Base-by-base conservation (phyloP, 2,888 invertebrate species). In the Erannis defoliaria region DNA sequence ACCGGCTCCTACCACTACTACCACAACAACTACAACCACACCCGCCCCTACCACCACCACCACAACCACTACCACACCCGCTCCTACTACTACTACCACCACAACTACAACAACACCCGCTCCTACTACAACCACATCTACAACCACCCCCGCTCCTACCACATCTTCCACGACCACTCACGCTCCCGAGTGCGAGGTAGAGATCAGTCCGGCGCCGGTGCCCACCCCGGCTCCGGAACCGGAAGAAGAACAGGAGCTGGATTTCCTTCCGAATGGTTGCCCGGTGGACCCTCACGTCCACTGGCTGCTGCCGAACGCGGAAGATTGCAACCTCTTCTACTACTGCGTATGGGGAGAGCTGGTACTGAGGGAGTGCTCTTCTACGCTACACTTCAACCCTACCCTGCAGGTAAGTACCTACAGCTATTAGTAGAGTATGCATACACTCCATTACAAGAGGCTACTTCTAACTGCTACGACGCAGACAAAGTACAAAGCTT, bases 311-410 rank as follows among this genome's bases (percentile, higher is more conserved):
- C 86, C 89, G 1, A 81, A 86, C 60, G 79, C 78, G 55, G 62
- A 68, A 10, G 75, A 85, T 54, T 90, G 89, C 72, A 83, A 76
- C 49, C 67, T 73, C 4, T 91, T 89, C 82, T 90, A 89, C 70
- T 84, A 85, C 68, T 91, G 90, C 70, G 86, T 86, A 31, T 84
- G 84, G 82, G 89, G 89, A 48, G 46, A 74, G n/a, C 76, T 74
- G 51, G 78, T 82, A 1, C 64, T 71, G 16, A 77, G 76, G 33
- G 16, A 70, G 21, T 90, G 90, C 49, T 66, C 85, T 1, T 10
- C 35, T 0, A 55, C 67, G 0, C 68, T 86, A 19, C 84, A 88
- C 66, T 90, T 90, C 75, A 88, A 89, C 72, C 76, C 74, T 29
- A 33, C 40, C 1, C 56, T 84, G 9, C 88, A 88, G 81, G 89